Conservation (phyloP, 2,888 invertebrate species). For the Thelaira solivaga region DNA sequence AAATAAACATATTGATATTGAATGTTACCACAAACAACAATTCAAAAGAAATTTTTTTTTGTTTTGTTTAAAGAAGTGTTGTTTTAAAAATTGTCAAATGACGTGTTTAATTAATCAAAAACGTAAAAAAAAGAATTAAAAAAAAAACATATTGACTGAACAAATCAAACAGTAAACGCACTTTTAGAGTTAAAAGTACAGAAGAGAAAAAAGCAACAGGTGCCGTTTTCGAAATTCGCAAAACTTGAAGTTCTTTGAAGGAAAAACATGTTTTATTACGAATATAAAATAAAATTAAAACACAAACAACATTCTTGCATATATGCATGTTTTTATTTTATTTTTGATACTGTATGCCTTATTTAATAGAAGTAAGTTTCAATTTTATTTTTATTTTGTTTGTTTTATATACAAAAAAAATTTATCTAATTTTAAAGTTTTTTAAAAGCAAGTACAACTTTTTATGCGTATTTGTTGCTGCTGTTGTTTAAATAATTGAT, state of each 20-base stretch:
- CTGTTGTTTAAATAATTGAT: slow-evolving; percentile 46
- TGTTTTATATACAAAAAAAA: not conserved
- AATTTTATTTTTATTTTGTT: not conserved
- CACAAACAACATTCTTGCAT: slow-evolving; percentile 45
- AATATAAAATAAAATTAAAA: not conserved
- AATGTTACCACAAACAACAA: no score
- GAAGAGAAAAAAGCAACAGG: not conserved
- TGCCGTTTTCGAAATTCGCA: slow-evolving; percentile 1
- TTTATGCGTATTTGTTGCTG: slow-evolving; percentile 10
- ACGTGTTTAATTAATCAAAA: slow-evolving; percentile 41
- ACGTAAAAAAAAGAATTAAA: not conserved
- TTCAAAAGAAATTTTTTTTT: not conserved
- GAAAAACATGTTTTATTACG: slow-evolving; percentile 22
- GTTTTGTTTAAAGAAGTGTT: not conserved
- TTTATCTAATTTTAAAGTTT: slow-evolving; percentile 8
- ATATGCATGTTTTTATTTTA: slow-evolving; percentile 7
- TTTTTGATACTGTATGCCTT: no score
- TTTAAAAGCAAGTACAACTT: slow-evolving; percentile 24
- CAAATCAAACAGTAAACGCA: slow-evolving; percentile 29
- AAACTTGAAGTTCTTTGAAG: slow-evolving; percentile 12
- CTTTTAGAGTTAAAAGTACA: not conserved
- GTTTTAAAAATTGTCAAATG: slow-evolving; percentile 10
- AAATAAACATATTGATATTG: slow-evolving; percentile 11
- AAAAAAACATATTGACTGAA: slow-evolving; percentile 1
- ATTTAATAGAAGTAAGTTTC: no score